Percentiles rank a stretch among this genome's conserved stretches.
phyloP scores from a whole-genome alignment of 2,888 invertebrate species.

The Stictocephala bisonia region DNA sequence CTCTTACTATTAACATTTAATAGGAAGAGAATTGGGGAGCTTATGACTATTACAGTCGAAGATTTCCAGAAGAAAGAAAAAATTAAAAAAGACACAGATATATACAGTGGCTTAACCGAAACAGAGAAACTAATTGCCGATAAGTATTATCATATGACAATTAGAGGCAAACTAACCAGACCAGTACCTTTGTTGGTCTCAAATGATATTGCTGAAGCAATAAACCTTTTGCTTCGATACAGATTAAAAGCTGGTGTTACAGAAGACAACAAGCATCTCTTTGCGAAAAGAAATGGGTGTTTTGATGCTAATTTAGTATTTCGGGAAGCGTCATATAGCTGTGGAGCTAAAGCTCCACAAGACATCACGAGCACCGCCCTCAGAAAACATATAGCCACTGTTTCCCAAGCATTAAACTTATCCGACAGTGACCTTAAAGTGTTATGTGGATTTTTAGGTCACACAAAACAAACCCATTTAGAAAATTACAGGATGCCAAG shows the following conservation, averaged over 20 bases:
- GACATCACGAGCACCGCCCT: neutral
- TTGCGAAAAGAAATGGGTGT: neutral
- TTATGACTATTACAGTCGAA: neutral
- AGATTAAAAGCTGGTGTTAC: neutral
- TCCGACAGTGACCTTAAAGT: slow-evolving; percentile 1
- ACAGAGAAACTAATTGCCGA: neutral
- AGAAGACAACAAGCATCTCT: neutral
- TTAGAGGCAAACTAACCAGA: neutral
- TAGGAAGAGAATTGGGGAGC: neutral
- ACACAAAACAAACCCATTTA: slow-evolving; percentile 1
- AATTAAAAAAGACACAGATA: neutral
- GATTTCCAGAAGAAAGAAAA: neutral
- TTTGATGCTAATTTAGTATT: neutral
- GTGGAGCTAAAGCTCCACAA: neutral
- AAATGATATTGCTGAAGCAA: neutral
- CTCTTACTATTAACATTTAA: neutral
- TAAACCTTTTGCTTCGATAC: neutral
- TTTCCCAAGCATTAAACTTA: neutral
- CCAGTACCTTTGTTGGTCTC: neutral
- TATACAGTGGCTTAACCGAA: neutral
- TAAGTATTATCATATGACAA: neutral
- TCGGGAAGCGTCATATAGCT: neutral
- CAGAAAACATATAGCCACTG: neutral
- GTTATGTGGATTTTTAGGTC: neutral
- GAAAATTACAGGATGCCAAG: neutral